Conservation (phyloP, 1,140 invertebrate genomes). For the Drosophila arizonae region DNA sequence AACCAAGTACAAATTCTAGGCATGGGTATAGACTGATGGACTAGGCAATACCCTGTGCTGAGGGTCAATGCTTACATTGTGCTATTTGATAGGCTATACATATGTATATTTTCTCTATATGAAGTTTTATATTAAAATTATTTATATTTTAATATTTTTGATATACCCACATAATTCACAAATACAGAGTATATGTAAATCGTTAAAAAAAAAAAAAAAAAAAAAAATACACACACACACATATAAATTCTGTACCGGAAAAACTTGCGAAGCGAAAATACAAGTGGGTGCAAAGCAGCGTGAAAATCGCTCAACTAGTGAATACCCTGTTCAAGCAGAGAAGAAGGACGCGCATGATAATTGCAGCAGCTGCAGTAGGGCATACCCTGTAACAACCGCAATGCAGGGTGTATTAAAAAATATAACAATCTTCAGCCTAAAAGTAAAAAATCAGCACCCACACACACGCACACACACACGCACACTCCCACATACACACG, state of each 20-base stretch:
- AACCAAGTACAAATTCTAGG: conserved; percentile 6
- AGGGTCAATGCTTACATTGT: background rate
- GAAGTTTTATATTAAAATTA: too few relatives aligned
- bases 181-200: background rate
- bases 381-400: too few relatives aligned
- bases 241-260: conserved; percentile 46
- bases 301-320: background rate
- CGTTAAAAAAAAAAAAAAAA: background rate
- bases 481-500: conserved; percentile 43
- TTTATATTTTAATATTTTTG: background rate
- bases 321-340: conserved; percentile 13
- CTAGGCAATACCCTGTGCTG: background rate
- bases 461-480: conserved; percentile 49
- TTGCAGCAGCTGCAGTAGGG: background rate
- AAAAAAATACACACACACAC: background rate
- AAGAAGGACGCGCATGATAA: background rate
- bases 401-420: conserved; percentile 2
- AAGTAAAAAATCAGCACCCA: conserved; percentile 71
- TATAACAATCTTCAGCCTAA: conserved; percentile 50
- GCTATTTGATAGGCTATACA: too few relatives aligned
- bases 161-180: background rate
- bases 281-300: background rate
- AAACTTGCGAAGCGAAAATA: conserved; percentile 47
- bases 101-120: too few relatives aligned
- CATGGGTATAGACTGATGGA: background rate